These are phyloP conservation scores for Cataglyphis livida DNA, from an alignment of 2,888 invertebrate genomes.

Conservation along the genomic window DNA sequence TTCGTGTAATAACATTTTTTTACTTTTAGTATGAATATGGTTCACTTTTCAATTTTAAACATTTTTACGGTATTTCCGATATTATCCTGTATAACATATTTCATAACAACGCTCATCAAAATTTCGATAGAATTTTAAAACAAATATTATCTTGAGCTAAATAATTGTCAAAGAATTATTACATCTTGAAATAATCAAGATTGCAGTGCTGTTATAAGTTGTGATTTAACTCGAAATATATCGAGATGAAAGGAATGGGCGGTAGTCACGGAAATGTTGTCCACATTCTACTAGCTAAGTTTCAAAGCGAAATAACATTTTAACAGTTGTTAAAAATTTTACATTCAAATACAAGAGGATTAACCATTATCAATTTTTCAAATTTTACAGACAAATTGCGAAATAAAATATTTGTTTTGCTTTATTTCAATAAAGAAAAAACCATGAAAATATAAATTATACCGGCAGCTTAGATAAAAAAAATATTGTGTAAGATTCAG, in stretches of 20 bases:
- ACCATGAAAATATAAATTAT: neutral
- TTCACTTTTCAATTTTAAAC: neutral
- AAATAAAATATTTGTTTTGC: neutral
- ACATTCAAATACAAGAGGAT: neutral
- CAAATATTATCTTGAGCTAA: conserved; percentile 17
- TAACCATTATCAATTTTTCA: neutral
- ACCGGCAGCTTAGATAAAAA: neutral
- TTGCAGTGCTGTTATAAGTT: neutral
- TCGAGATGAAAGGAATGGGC: neutral
- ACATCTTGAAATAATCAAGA: neutral
- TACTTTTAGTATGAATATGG: neutral
- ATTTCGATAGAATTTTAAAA: neutral
- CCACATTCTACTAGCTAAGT: neutral
- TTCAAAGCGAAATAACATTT: conserved; percentile 4
- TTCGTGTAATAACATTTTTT: neutral
- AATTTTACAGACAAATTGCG: neutral
- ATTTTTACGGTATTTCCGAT: neutral
- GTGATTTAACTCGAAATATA: conserved; percentile 14
- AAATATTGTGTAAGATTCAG: neutral
- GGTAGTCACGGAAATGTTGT: conserved; percentile 24
- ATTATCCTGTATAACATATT: neutral
- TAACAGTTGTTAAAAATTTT: conserved; percentile 1
- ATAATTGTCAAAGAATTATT: conserved; percentile 13
- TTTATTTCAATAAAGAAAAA: neutral
- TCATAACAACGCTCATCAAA: neutral